Conservation (phyloP, 2,113 vertebrate species). For the Cnemophilus loriae region DNA sequence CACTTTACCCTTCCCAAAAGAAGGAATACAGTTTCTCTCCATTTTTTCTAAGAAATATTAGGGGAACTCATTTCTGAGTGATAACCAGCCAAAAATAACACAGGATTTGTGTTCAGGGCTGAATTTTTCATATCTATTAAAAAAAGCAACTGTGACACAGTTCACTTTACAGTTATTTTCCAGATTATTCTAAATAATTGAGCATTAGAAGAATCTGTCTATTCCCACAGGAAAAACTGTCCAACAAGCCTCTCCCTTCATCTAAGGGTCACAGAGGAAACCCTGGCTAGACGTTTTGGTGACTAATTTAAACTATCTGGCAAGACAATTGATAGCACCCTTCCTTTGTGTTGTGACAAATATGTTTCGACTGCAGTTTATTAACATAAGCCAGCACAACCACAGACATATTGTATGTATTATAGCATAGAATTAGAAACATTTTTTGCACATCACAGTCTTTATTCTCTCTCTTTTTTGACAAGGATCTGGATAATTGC, state of each 20-base stretch:
- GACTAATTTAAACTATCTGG: slow-evolving; percentile 83
- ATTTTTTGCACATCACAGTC: slow-evolving; percentile 74
- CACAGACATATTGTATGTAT: slow-evolving; percentile 80
- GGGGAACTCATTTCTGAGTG: slow-evolving; percentile 26
- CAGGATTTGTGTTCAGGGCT: neutral
- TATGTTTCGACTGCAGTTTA: slow-evolving; percentile 77
- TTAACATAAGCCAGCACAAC: slow-evolving; percentile 76
- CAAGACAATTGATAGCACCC: slow-evolving; percentile 73
- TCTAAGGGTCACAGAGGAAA: slow-evolving; percentile 77
- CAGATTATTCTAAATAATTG: slow-evolving; percentile 64
- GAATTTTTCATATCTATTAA: slow-evolving; percentile 52
- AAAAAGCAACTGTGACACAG: slow-evolving; percentile 46
- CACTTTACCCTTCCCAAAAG: neutral
- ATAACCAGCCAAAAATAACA: slow-evolving; percentile 41
- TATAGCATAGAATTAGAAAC: slow-evolving; percentile 79
- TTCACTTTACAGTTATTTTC: slow-evolving; percentile 68
- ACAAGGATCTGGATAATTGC: slow-evolving; percentile 82
- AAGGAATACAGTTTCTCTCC: neutral
- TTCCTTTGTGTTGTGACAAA: slow-evolving; percentile 80
- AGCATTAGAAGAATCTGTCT: slow-evolving; percentile 48
- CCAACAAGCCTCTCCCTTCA: slow-evolving; percentile 62
- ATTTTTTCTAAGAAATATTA: neutral
- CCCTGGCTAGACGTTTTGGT: slow-evolving; percentile 80
- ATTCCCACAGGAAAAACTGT: slow-evolving; percentile 58
- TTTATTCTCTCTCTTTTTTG: slow-evolving; percentile 65